phyloP scores from a whole-genome alignment of 1,140 invertebrate genomes.

The Procambarus virginalis region DNA sequence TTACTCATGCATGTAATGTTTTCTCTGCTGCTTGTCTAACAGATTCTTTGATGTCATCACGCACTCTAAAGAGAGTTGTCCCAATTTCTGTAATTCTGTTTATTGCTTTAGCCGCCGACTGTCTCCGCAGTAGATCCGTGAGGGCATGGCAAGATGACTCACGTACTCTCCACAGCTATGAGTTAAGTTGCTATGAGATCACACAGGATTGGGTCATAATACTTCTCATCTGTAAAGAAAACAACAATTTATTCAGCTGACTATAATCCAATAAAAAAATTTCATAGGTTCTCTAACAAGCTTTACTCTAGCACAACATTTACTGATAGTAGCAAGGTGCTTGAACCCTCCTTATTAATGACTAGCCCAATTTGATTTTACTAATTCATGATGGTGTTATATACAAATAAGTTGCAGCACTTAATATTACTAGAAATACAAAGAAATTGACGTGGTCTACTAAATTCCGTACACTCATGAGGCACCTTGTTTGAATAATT shows the following conservation, averaged over 20 bases:
- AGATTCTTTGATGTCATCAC: slow-evolving; percentile 95
- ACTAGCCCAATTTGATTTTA: no score
- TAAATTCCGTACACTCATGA: no score
- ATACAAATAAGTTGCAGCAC: no score
- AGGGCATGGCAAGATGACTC: slow-evolving; percentile 93
- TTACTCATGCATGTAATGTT: slow-evolving; percentile 85
- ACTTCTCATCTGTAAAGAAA: slow-evolving; percentile 82
- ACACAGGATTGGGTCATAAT: slow-evolving; percentile 88
- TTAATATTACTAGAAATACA: no score
- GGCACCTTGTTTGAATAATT: no score
- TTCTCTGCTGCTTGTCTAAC: slow-evolving; percentile 86
- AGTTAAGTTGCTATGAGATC: slow-evolving; percentile 88
- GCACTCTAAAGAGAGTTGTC: slow-evolving; percentile 88
- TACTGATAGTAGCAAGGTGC: no score
- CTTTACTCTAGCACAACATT: no score
- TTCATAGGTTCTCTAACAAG: no score
- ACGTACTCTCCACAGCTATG: slow-evolving; percentile 89
- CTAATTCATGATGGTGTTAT: no score
- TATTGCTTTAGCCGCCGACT: slow-evolving; percentile 75
- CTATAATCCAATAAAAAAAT: no score
- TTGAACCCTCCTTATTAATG: no score
- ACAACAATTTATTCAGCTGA: neutral
- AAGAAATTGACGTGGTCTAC: no score
- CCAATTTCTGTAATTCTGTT: slow-evolving; percentile 83
- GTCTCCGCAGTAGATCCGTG: slow-evolving; percentile 84